phyloP scores from a whole-genome alignment of 2,888 invertebrate genomes.

The Tetragnatha montana region DNA sequence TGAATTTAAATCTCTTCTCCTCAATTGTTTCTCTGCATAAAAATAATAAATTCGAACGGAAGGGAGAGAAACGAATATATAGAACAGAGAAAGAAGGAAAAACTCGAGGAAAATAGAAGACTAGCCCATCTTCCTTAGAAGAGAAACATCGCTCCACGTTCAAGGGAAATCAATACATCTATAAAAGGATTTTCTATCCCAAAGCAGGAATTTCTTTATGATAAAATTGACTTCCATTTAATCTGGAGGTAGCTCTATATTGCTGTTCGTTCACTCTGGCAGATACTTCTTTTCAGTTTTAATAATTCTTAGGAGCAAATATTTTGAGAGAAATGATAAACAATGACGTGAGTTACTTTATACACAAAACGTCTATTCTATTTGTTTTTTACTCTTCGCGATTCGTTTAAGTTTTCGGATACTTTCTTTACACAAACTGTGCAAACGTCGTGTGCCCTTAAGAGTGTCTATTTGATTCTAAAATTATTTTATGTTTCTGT shows the following conservation, averaged over 20 bases:
- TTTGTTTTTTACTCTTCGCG: no score
- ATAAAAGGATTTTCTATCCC: constrained; percentile 14
- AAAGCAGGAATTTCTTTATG: not conserved
- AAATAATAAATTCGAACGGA: constrained; percentile 1
- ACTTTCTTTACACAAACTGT: no score
- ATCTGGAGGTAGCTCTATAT: not conserved
- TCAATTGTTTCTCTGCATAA: not conserved
- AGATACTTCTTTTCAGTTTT: no score
- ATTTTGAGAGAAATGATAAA: not conserved
- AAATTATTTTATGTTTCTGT: no score
- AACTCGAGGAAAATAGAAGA: not conserved
- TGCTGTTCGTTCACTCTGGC: not conserved
- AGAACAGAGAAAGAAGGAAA: not conserved
- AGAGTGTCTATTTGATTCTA: no score
- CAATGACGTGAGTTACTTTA: not conserved
- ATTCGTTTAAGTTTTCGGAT: no score
- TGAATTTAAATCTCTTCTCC: not conserved
- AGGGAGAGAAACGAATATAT: not conserved
- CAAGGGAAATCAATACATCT: constrained; percentile 22
- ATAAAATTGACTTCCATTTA: constrained; percentile 24
- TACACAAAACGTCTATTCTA: no score
- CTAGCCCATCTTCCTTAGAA: not conserved
- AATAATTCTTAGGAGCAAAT: not conserved
- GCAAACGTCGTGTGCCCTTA: no score
- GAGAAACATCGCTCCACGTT: not conserved